Evolutionary conservation across 2,113 vertebrate species (phyloP).

Genomic region (Emberiza fucata): DNA sequence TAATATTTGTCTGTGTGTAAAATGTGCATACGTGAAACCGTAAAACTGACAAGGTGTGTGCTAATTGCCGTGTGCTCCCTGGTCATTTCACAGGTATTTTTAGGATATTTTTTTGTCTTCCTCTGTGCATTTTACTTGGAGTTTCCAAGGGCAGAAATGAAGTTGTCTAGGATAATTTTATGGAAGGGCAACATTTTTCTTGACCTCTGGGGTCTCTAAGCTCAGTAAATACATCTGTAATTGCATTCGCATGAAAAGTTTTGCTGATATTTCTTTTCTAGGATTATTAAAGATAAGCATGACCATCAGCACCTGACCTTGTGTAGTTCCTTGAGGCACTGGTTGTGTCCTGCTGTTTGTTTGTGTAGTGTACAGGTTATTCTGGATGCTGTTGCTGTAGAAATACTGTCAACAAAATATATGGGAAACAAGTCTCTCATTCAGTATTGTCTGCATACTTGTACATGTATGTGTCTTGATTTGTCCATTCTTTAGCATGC

Average conservation of each 20-base stretch:
- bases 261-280: background rate
- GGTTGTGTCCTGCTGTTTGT: constrained; percentile 1
- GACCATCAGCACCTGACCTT: background rate
- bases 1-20: background rate
- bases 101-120: background rate
- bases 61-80: background rate
- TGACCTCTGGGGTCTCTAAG: background rate
- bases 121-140: background rate
- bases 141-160: background rate
- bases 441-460: constrained; percentile 21
- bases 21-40: rapidly evolving
- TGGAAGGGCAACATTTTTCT: background rate
- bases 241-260: background rate
- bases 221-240: background rate
- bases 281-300: background rate
- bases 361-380: background rate
- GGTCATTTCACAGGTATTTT: background rate
- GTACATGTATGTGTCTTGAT: constrained; percentile 16
- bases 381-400: background rate
- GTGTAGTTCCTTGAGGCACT: background rate
- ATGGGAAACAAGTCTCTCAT: background rate
- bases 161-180: background rate
- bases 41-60: background rate
- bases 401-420: background rate
- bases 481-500: constrained; percentile 34